Evolutionary conservation across 2,113 vertebrate species (phyloP).

Genomic region (Natator depressus): DNA sequence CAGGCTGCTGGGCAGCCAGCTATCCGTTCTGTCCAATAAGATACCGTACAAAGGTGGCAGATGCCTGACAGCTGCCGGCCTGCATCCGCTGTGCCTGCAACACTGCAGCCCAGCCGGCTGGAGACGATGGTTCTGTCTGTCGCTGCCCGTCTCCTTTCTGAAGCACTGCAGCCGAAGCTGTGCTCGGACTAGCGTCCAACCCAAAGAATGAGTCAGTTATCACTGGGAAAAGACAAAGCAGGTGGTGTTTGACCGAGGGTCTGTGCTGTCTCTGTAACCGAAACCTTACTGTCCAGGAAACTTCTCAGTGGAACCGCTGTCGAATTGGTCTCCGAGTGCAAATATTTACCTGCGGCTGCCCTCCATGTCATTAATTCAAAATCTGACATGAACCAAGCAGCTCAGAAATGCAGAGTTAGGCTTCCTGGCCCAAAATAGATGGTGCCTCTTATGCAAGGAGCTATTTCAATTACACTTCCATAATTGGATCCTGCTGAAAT

Average conservation of each 20-base stretch:
- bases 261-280: conserved; percentile 1
- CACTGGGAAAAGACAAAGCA: background rate
- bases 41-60: background rate
- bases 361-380: conserved; percentile 73
- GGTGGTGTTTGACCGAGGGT: conserved; percentile 48
- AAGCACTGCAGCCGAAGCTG: background rate
- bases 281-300: background rate
- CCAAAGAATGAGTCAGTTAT: background rate
- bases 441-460: conserved; percentile 38
- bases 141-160: background rate
- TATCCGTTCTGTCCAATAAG: background rate
- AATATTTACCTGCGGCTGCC: conserved; percentile 73
- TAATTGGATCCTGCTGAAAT: conserved; percentile 66
- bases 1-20: background rate
- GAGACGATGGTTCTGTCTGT: rapidly evolving
- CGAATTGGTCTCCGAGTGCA: conserved; percentile 48
- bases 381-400: conserved; percentile 76
- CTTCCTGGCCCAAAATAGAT: conserved; percentile 68
- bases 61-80: background rate
- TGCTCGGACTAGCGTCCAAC: background rate
- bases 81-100: rapidly evolving
- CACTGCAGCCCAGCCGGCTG: rapidly evolving
- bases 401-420: conserved; percentile 68
- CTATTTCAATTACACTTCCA: conserved; percentile 53
- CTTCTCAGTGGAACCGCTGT: background rate